Evolutionary conservation across 2,113 vertebrate species (phyloP), one percentile per base, ranked within the genome.

Genomic region (Ariopsis seemanni): DNA sequence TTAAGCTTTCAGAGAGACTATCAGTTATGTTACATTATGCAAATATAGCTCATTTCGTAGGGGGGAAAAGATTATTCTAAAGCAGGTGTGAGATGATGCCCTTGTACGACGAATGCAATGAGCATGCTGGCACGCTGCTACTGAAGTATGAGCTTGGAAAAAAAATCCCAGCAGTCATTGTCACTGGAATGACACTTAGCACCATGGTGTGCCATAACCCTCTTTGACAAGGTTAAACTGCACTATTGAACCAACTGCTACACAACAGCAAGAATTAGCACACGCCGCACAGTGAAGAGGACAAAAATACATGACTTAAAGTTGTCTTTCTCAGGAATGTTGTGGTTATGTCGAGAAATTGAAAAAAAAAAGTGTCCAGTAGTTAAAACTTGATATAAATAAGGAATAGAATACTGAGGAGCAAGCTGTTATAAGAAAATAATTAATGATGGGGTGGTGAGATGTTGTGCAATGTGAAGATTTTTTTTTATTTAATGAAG

Each of bases 141-240:
- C 4, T 60, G 27, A n/a, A 53, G 77, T 48, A 79, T n/a, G 11
- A 34, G n/a, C 27, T 60, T 30, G 67, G 63, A 69, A 30, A 62
- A 62, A 55, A 72, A 30, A 34, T 79, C 17, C 83, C 57, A 67
- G 60, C 48, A 25, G 86, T 75, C 81, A 22, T 55, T 90, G 89
- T 90, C 88, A 92, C 85, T 89, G 88, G 85, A 92, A 88, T 89
- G 83, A 92, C 87, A 91, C 89, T 91, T 90, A 91, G 85, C 88
- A 91, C 91, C 92, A 87, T 89, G 74, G 88, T 89, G 89, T 91
- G 79, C 89, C 84, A 88, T 86, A 91, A 90, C 91, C 89, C 90
- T 90, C 77, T 87, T 90, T 92, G 93, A 94, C 93, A 92, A 94
- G 93, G 91, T 93, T 94, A 93, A 94, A 94, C 89, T 90, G 89